Evolutionary conservation across 2,113 vertebrate species (phyloP), one percentile per base, ranked within the genome.

Genomic region (Maccullochella peelii): DNA sequence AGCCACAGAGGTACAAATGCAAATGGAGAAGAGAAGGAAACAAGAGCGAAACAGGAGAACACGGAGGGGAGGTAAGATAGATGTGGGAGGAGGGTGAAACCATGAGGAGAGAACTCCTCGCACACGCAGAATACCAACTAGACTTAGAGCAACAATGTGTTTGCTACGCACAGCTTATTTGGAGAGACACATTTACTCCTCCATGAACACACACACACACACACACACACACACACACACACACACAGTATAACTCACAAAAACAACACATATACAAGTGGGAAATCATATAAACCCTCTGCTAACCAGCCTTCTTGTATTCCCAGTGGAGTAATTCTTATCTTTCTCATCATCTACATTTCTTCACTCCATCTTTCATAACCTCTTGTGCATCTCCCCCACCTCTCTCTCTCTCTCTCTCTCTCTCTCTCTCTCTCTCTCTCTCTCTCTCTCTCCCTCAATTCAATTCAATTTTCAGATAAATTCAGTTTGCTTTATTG

Each of bases 91-190:
- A 50, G 58, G 1, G 54, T 5, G 59, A 73, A 52, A 61, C 58
- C 33, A 58, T 16, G 10, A 79, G 18, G 66, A 85, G 27, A 61
- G 66, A 72, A 68, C 65, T 77, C 12, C n/a, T n/a, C n/a, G n/a
- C n/a, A n/a, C n/a, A 10, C 27, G 20, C 79, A 25, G 91, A 91
- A 92, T 89, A 92, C 63, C 47, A 90, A 93, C 42, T 66, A 86
- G 49, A 80, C 49, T 59, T 15, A 2, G 21, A 85, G 79, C 42
- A 77, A 61, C 74, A 84, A 80, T 77, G 63, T 77, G 79, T 78
- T 77, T 61, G n/a, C 66, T 65, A 36, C 30, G 8, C 15, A 57
- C n/a, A 36, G 16, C 58, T 73, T 50, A 58, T 77, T 55, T 33
- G 18, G 2, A 40, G 40, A 25, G 38, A 14, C 58, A 44, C 27